Percentiles rank a stretch among this genome's conserved stretches.
Conservation (phyloP, 1,140 invertebrate genomes). For the Hyposmocoma kahamanoa region DNA sequence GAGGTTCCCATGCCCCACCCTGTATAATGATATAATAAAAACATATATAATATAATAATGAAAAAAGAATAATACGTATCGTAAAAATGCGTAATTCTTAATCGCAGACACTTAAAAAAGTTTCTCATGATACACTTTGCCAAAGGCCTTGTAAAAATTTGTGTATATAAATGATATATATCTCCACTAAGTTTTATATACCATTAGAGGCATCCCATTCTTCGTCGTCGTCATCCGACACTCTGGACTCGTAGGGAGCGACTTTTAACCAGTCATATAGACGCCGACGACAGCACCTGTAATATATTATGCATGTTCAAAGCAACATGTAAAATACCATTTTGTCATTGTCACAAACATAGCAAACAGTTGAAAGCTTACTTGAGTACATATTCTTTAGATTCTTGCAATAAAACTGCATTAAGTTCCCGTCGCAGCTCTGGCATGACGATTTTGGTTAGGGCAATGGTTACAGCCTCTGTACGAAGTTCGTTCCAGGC, state of each 20-base stretch:
- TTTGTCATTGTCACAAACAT: background rate
- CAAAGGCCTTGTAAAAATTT: background rate
- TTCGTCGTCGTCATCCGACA: constrained; percentile 90
- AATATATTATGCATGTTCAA: constrained; percentile 6
- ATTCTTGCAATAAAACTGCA: constrained; percentile 86
- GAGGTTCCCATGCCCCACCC: too few relatives aligned
- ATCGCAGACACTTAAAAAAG: too few relatives aligned
- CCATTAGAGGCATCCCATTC: constrained; percentile 89
- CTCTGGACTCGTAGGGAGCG: constrained; percentile 87
- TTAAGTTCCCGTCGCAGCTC: constrained; percentile 92
- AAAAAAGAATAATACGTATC: too few relatives aligned
- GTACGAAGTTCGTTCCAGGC: constrained; percentile 95
- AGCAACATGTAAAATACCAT: too few relatives aligned
- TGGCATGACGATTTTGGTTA: constrained; percentile 92
- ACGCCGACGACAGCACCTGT: constrained; percentile 87
- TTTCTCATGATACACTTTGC: background rate
- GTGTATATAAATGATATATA: background rate
- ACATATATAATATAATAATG: too few relatives aligned
- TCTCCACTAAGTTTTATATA: constrained; percentile 9
- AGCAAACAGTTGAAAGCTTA: constrained; percentile 74
- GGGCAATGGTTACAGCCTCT: constrained; percentile 90
- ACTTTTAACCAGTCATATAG: constrained; percentile 95
- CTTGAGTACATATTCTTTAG: constrained; percentile 91
- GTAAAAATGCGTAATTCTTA: too few relatives aligned
- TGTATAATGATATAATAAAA: too few relatives aligned